Evolutionary conservation across 2,888 invertebrate genomes (phyloP).

Genomic region (Erebia aethiops): DNA sequence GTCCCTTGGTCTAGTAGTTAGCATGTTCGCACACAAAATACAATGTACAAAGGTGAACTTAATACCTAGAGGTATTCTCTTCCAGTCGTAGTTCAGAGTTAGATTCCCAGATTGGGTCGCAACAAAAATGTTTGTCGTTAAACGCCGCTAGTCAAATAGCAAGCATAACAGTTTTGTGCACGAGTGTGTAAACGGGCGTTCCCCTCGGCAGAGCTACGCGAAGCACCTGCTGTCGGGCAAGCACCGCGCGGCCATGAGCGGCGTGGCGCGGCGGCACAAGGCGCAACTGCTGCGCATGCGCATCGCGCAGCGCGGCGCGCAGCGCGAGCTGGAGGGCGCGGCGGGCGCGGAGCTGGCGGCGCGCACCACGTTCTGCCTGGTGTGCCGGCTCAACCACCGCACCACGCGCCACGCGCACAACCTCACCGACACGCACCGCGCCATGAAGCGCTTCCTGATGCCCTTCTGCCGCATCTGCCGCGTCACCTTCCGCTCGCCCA

Average conservation of each 20-base stretch:
- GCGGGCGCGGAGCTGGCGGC: conserved; percentile 84
- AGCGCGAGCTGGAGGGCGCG: conserved; percentile 89
- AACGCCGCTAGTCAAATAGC: too few relatives aligned
- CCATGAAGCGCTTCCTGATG: conserved; percentile 92
- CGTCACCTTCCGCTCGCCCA: conserved; percentile 90
- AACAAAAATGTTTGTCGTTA: too few relatives aligned
- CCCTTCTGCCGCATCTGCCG: conserved; percentile 91
- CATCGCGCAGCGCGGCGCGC: conserved; percentile 89
- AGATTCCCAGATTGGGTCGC: too few relatives aligned
- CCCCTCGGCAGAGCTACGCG: conserved; percentile 84
- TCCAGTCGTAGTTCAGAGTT: too few relatives aligned
- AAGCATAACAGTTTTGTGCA: too few relatives aligned
- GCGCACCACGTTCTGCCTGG: conserved; percentile 87
- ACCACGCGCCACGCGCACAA: conserved; percentile 90
- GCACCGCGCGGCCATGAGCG: conserved; percentile 89
- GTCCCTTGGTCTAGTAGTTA: too few relatives aligned
- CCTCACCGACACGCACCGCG: conserved; percentile 90
- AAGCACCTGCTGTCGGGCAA: conserved; percentile 87
- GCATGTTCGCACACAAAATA: too few relatives aligned
- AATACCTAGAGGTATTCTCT: too few relatives aligned
- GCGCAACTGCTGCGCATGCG: conserved; percentile 90
- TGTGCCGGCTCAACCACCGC: conserved; percentile 89
- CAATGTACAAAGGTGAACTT: too few relatives aligned
- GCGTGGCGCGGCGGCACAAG: conserved; percentile 88
- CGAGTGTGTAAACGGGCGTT: too few relatives aligned